These are phyloP conservation scores for Sphenopsis melanotis DNA, from an alignment of 2,797 vertebrate species.

Conservation along the genomic window DNA sequence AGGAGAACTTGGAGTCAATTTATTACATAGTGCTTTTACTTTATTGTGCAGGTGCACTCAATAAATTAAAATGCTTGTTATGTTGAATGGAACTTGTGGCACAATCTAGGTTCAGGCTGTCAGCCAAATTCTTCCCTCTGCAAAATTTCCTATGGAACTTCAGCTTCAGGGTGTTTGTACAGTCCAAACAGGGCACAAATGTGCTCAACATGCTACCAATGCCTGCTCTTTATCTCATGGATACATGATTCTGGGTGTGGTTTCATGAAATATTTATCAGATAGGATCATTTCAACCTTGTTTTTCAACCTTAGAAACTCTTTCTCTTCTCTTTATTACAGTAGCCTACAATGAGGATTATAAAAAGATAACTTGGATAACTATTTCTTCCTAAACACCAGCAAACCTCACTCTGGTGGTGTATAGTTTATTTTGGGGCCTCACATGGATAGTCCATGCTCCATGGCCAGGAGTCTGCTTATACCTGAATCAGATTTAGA, in stretches of 20 bases:
- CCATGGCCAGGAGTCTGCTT: neutral
- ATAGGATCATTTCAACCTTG: neutral
- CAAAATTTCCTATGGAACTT: neutral
- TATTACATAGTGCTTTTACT: neutral
- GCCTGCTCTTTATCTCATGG: neutral
- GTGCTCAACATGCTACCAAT: neutral
- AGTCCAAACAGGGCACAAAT: neutral
- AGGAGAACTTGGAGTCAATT: neutral
- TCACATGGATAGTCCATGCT: neutral
- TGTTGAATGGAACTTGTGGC: neutral
- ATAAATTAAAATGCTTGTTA: slow-evolving; percentile 28
- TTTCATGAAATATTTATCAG: neutral
- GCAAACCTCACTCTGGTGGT: neutral
- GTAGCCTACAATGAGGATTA: neutral
- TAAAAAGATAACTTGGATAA: neutral
- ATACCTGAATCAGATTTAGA: neutral
- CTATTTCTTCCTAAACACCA: neutral
- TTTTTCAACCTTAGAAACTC: neutral
- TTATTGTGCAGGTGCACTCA: neutral
- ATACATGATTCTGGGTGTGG: neutral
- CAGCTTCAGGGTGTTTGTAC: neutral
- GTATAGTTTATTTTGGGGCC: neutral
- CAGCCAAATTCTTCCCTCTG: neutral
- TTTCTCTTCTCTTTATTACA: neutral
- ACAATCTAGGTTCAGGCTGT: neutral